Evolutionary conservation across 2,888 invertebrate species (phyloP), one percentile per base, ranked within the genome.

Genomic region (Ophion ellenae): DNA sequence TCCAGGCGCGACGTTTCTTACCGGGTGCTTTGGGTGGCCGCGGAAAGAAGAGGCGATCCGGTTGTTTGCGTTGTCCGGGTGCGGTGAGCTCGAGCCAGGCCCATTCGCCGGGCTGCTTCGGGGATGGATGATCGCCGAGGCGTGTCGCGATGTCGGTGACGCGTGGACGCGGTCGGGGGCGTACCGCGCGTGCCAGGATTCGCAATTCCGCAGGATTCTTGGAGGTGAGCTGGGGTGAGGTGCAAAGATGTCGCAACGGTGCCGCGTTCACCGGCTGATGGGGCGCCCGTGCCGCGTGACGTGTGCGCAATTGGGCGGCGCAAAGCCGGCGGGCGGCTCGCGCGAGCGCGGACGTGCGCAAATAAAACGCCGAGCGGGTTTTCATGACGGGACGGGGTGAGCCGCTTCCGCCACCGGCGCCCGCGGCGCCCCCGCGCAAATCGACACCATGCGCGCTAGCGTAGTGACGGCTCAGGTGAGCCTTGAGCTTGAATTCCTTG

Each of bases 401-500:
- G 53, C 93, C 93, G 64, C 90, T 91, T 2, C 93, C 90, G 0
- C 92, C 92, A 45, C 91, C 92, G 6, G 90, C 90, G 11, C 90
- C 88, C 9, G 87, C 89, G 6, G 91, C 90, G 45, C 90, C 88
- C 10, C 92, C 93, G 20, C 94, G 93, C 73, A 93, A 88, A 78
- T 94, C 94, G 5, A 95, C 95, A 84, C 98, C 98, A 95, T 99
- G 99, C 82, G 98, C 97, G 90, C 98, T 98, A 81, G 98, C 98
- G 94, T 98, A 97, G 95, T 99, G 99, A 86, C 98, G 96, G 87
- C 97, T 98, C 90, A 99, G 95, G 94, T 99, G 99, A 85, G 98
- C 97, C 95, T 99, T 99, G 91, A 99, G 95, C 94, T 99, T 98
- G 95, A 99, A 99, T 95, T 99, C 99, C 96, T 99, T 98, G 84